A percentile compares a stretch with the other conserved stretches of the same genome.
Evolutionary conservation across 2,797 vertebrate genomes (phyloP).

Genomic region (Halcyon chelicuti): DNA sequence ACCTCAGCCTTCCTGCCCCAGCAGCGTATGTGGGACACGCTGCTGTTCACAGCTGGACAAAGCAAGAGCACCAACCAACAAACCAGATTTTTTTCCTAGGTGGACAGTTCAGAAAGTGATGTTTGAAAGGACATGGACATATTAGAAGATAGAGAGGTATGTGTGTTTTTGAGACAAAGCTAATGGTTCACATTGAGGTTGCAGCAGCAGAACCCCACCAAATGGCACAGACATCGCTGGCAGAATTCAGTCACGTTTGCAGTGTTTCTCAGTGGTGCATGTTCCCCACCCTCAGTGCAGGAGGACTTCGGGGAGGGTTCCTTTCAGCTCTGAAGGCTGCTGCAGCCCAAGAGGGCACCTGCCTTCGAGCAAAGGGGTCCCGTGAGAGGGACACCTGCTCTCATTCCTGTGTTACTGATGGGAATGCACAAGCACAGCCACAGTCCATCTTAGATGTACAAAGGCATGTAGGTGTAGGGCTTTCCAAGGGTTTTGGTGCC

Average conservation of each 20-base stretch:
- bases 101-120: neutral
- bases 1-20: neutral
- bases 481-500: neutral
- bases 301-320: neutral
- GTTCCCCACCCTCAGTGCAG: neutral
- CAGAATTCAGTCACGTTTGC: neutral
- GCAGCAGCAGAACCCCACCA: neutral
- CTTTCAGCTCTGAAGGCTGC: neutral
- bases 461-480: neutral
- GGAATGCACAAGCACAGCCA: neutral
- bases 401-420: neutral
- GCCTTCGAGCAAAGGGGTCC: neutral
- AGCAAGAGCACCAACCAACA: neutral
- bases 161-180: neutral
- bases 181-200: neutral
- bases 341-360: neutral
- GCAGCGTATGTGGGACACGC: rapidly evolving
- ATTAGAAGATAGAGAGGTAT: neutral
- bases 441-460: neutral
- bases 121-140: neutral
- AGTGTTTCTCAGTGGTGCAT: neutral
- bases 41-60: neutral
- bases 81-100: neutral
- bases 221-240: neutral
- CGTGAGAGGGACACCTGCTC: neutral